phyloP scores from a whole-genome alignment of 2,113 vertebrate species.

The Vidua chalybeata region DNA sequence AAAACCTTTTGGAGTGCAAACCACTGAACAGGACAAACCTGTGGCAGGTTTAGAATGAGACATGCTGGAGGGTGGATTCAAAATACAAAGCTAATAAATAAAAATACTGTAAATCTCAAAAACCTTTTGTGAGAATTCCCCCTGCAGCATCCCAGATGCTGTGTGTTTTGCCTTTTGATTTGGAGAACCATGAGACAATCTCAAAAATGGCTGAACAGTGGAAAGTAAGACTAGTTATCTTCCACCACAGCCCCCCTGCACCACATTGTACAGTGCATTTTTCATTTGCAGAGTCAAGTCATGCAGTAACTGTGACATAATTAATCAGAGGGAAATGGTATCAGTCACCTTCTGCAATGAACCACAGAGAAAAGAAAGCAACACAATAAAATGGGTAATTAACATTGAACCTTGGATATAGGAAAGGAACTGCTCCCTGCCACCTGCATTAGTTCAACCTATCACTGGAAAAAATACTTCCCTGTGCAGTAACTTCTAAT shows the following conservation, averaged over 20 bases:
- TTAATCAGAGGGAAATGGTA: background rate
- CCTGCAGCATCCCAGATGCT: background rate
- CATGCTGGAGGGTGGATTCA: background rate
- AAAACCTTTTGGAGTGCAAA: background rate
- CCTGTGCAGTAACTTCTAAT: background rate
- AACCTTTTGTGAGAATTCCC: background rate
- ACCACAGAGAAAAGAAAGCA: background rate
- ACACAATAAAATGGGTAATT: conserved; percentile 8
- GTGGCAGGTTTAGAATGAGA: background rate
- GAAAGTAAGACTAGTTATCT: background rate
- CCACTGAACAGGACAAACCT: background rate
- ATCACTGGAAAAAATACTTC: background rate
- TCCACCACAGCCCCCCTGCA: background rate
- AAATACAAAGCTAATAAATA: background rate
- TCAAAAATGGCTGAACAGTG: background rate
- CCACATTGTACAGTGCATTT: accelerated
- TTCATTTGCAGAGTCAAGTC: background rate
- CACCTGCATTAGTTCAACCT: background rate
- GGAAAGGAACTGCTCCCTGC: conserved; percentile 16
- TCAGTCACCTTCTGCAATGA: conserved; percentile 7
- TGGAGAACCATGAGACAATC: background rate
- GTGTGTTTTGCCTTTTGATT: background rate
- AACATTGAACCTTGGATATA: conserved; percentile 24
- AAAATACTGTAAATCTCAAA: background rate
- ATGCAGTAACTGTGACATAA: background rate